These are phyloP conservation scores for Tachypleus tridentatus DNA, from an alignment of 1,140 invertebrate species.

Conservation along the genomic window DNA sequence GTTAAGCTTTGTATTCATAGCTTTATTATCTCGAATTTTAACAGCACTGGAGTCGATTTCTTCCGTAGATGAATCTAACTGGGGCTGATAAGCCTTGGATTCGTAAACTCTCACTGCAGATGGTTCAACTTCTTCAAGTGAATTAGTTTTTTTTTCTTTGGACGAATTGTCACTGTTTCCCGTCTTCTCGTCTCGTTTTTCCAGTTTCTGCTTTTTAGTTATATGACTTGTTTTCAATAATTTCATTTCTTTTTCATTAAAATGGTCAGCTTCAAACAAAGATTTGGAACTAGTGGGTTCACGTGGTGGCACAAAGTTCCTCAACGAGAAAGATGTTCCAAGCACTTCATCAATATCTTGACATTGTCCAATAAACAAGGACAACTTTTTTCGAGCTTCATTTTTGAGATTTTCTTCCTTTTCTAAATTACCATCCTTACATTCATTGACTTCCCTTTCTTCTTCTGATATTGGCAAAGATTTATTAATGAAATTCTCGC, in stretches of 20 bases:
- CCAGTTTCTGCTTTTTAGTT: too few species aligned
- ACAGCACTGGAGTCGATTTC: conserved; percentile 27
- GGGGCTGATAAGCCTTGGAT: conserved; percentile 17
- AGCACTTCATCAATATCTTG: conserved; percentile 28
- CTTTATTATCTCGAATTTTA: conserved; percentile 23
- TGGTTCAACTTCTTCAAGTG: conserved; percentile 20
- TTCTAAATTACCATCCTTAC: background rate
- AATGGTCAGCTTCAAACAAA: too few species aligned
- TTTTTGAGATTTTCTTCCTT: background rate
- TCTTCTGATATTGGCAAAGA: background rate
- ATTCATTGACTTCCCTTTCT: background rate
- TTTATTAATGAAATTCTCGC: background rate
- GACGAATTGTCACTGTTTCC: too few species aligned
- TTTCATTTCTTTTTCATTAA: too few species aligned
- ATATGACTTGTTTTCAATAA: too few species aligned
- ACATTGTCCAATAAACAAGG: conserved; percentile 15
- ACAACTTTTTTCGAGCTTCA: background rate
- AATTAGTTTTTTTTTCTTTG: background rate
- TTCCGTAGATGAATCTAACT: conserved; percentile 24
- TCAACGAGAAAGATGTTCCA: conserved; percentile 22
- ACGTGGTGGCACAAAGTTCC: too few species aligned
- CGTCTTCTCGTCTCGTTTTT: too few species aligned
- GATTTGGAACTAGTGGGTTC: too few species aligned
- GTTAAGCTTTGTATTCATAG: conserved; percentile 13
- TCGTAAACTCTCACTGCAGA: conserved; percentile 22